Conservation (phyloP, 2,888 invertebrate species). For the Sialis lutaria region DNA sequence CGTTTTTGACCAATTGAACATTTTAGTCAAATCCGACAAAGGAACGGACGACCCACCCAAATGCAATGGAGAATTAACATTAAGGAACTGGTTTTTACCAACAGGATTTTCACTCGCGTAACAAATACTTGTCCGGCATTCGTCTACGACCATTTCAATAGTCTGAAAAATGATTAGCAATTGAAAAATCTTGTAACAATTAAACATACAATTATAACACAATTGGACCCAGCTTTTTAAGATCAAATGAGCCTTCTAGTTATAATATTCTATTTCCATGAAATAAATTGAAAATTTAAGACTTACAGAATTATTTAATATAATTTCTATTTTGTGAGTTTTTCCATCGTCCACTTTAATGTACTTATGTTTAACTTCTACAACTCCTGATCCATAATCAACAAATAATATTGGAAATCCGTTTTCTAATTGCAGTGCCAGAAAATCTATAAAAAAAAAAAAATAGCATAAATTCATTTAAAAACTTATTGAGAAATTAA, state of each 20-base stretch:
- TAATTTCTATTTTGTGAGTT: conserved; percentile 74
- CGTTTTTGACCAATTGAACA: conserved; percentile 49
- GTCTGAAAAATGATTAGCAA: conserved; percentile 20
- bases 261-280: background rate
- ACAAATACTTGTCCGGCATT: conserved; percentile 34
- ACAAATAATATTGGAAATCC: conserved; percentile 72
- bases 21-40: conserved; percentile 38
- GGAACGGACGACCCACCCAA: conserved; percentile 59
- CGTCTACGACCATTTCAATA: conserved; percentile 64
- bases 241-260: background rate
- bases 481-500: background rate
- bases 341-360: conserved; percentile 67
- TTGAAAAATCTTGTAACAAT: too few species aligned
- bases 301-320: conserved; percentile 22
- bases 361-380: conserved; percentile 46
- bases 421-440: conserved; percentile 68
- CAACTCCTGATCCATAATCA: conserved; percentile 75
- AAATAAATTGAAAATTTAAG: background rate
- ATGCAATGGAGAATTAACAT: conserved; percentile 77
- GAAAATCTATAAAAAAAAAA: conserved; percentile 50
- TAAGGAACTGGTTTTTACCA: conserved; percentile 17
- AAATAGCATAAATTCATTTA: background rate
- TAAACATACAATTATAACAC: background rate
- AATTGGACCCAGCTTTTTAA: background rate
- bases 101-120: conserved; percentile 17